Evolutionary conservation across 2,888 invertebrate genomes (phyloP).

Genomic region (Bugulina stolonifera): DNA sequence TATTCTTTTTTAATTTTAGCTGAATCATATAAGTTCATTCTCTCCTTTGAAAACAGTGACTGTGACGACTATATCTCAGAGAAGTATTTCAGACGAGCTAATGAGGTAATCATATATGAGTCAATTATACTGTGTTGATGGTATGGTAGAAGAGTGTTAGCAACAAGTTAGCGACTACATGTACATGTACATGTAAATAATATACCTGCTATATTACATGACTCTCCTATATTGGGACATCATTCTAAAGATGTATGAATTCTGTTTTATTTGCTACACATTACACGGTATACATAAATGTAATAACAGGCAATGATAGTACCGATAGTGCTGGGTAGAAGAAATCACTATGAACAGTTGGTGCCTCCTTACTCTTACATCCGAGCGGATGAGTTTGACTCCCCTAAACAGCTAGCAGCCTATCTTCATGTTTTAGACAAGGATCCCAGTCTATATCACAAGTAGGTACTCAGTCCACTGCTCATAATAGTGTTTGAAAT

Average conservation of each 20-base stretch:
- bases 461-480: too few species aligned
- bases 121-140: too few species aligned
- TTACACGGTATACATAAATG: too few species aligned
- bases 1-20: not conserved
- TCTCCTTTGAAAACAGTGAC: slow-evolving; percentile 19
- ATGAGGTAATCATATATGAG: too few species aligned
- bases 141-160: too few species aligned
- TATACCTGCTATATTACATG: too few species aligned
- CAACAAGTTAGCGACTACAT: too few species aligned
- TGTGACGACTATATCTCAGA: slow-evolving; percentile 16
- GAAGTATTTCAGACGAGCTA: not conserved
- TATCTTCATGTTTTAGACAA: slow-evolving; percentile 13
- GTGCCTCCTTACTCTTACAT: slow-evolving; percentile 1
- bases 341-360: slow-evolving; percentile 13
- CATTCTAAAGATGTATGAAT: too few species aligned
- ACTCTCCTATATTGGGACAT: too few species aligned
- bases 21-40: slow-evolving; percentile 6
- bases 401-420: not conserved
- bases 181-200: too few species aligned
- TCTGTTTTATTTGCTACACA: too few species aligned
- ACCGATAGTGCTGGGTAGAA: slow-evolving; percentile 6
- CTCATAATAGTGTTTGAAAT: too few species aligned
- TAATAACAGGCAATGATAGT: not conserved
- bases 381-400: slow-evolving; percentile 13
- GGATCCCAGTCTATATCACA: not conserved